These are phyloP conservation scores for Spatulosminthurus flaviceps DNA, from an alignment of 2,888 invertebrate genomes.

Conservation along the genomic window DNA sequence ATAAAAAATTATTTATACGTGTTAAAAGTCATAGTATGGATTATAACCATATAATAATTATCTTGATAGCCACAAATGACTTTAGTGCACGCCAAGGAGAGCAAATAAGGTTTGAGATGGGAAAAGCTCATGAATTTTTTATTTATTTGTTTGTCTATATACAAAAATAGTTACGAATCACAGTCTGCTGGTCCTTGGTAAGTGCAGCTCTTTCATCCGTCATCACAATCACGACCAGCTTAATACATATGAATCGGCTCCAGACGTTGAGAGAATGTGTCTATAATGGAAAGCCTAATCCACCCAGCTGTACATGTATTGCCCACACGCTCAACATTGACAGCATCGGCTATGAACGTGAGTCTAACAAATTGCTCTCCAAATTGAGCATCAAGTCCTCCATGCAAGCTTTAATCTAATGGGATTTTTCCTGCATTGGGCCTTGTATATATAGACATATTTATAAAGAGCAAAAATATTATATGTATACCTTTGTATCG, in stretches of 20 bases:
- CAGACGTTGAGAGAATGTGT: slow-evolving; percentile 88
- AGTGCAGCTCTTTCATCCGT: slow-evolving; percentile 87
- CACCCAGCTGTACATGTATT: slow-evolving; percentile 77
- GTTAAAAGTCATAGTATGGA: too few relatives aligned
- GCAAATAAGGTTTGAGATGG: neutral
- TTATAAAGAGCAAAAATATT: too few relatives aligned
- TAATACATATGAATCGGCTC: slow-evolving; percentile 86
- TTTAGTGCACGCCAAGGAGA: too few relatives aligned
- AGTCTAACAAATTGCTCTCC: slow-evolving; percentile 29
- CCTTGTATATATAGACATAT: too few relatives aligned
- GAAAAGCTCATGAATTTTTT: neutral
- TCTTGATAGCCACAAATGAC: too few relatives aligned
- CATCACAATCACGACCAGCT: slow-evolving; percentile 89
- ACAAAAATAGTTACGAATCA: slow-evolving; percentile 80
- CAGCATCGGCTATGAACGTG: slow-evolving; percentile 69
- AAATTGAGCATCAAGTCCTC: neutral
- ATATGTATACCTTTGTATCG: too few relatives aligned
- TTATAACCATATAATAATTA: too few relatives aligned
- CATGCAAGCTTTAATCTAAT: neutral
- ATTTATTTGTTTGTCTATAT: neutral
- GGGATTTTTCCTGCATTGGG: too few relatives aligned
- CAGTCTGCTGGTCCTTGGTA: slow-evolving; percentile 85
- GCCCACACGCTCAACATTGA: slow-evolving; percentile 76
- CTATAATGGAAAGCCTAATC: slow-evolving; percentile 71
- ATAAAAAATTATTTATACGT: too few relatives aligned